Percentiles rank a stretch among this genome's conserved stretches.
Evolutionary conservation across 2,888 invertebrate genomes (phyloP).

Genomic region (Papilio protenor): DNA sequence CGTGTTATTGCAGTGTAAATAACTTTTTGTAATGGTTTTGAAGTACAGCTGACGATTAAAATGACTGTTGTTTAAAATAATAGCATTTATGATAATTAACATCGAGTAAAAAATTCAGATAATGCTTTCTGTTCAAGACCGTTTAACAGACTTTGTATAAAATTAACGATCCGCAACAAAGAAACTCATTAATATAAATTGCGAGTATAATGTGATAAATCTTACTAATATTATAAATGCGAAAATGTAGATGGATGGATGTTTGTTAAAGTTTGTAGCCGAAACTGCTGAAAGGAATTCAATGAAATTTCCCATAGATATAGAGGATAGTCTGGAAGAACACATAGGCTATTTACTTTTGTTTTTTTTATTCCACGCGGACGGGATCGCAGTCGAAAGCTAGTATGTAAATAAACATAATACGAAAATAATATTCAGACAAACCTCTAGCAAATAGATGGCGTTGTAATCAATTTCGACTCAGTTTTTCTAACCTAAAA

Average conservation of each 20-base stretch:
- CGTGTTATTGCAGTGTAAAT: slow-evolving; percentile 1
- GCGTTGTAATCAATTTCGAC: neutral
- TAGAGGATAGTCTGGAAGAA: no score
- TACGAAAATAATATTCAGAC: neutral
- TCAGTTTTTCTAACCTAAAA: neutral
- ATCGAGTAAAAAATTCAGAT: neutral
- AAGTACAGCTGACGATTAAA: slow-evolving; percentile 2
- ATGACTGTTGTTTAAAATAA: slow-evolving; percentile 2
- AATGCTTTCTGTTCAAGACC: neutral
- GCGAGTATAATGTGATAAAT: neutral
- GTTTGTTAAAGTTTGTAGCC: no score
- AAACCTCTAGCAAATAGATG: neutral
- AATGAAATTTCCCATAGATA: no score
- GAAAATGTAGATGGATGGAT: no score
- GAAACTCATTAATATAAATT: neutral
- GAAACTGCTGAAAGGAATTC: no score
- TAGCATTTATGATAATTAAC: slow-evolving; percentile 12
- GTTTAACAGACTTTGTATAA: neutral
- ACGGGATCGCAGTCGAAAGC: no score
- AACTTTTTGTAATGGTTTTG: neutral
- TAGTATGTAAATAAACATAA: neutral
- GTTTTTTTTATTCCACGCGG: no score
- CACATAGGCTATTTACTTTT: no score
- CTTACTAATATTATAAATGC: no score
- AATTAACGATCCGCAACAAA: neutral